Evolutionary conservation across 2,888 invertebrate genomes (phyloP).

Genomic region (Dorcus parallelipipedus): DNA sequence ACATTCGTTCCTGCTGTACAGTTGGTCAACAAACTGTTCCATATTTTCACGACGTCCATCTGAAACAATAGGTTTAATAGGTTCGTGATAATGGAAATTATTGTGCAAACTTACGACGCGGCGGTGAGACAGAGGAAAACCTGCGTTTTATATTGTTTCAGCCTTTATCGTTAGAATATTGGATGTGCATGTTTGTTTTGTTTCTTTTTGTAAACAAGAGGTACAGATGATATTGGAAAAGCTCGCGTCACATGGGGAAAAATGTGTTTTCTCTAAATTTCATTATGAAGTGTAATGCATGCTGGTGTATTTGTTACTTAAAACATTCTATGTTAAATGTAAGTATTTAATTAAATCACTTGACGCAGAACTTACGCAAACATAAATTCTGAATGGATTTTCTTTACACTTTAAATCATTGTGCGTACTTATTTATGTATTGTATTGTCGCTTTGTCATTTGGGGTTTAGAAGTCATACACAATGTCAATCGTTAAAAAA

Average conservation of each 20-base stretch:
- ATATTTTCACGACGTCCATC: constrained; percentile 28
- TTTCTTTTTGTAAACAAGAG: constrained; percentile 22
- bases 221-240: constrained; percentile 23
- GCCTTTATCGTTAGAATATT: constrained; percentile 14
- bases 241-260: constrained; percentile 18
- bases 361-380: too few relatives aligned
- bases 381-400: too few relatives aligned
- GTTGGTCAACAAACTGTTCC: constrained; percentile 26
- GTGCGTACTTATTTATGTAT: too few relatives aligned
- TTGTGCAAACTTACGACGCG: not conserved
- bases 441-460: too few relatives aligned
- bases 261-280: constrained; percentile 2
- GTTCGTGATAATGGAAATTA: not conserved
- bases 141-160: constrained; percentile 11
- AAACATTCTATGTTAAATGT: too few relatives aligned
- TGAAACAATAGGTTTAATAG: not conserved
- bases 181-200: constrained; percentile 17
- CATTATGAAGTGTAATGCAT: too few relatives aligned
- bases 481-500: too few relatives aligned
- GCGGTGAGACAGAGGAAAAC: not conserved
- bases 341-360: too few relatives aligned
- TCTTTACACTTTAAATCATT: too few relatives aligned
- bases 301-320: too few relatives aligned
- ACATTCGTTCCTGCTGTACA: constrained; percentile 20
- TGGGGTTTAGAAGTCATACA: too few relatives aligned